Evolutionary conservation across 2,797 vertebrate species (phyloP), one percentile per base, ranked within the genome.

Genomic region (Molossus molossus): DNA sequence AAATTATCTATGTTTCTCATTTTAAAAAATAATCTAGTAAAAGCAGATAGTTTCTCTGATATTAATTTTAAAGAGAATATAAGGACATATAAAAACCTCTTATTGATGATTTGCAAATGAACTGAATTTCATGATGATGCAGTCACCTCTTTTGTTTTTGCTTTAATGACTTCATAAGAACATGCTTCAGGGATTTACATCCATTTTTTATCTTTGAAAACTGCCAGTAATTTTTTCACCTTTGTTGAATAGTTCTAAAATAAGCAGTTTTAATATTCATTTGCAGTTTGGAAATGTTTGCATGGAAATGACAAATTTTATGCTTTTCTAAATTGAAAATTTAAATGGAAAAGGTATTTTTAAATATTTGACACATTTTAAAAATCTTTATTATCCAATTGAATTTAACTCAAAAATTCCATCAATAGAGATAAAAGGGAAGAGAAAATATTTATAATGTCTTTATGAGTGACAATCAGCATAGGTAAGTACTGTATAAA

Each of bases 11-110:
- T 97, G 91, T 98, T 84, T 98, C 97, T 85, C 96, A 87, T 97
- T 98, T 98, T 97, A 98, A 98, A 97, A 96, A 94, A 98, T 98
- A 98, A 96, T 96, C 94, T 93, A 97, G 96, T 96, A 97, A 97
- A 97, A 97, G 97, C 33, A 97, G 96, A 98, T 97, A 97, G 94
- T 85, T 97, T 96, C 96, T 86, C 97, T 98, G 98, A 98, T 98
- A 98, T 92, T 97, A 98, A 97, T 98, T 97, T 94, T 93, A 97
- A 98, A 97, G 89, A 97, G 75, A 95, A 97, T 90, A 69, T 97
- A 97, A 97, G 94, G 79, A 94, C 96, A 96, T 97, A 93, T 93
- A 94, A 98, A 97, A 97, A 96, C 12, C 93, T 69, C 80, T 93
- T 89, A 88, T 92, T 92, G 37, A 93, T 95, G 84, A 79, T 79